These are phyloP conservation scores for Solenodon paradoxus DNA, from an alignment of 2,113 vertebrate genomes.

Conservation along the genomic window DNA sequence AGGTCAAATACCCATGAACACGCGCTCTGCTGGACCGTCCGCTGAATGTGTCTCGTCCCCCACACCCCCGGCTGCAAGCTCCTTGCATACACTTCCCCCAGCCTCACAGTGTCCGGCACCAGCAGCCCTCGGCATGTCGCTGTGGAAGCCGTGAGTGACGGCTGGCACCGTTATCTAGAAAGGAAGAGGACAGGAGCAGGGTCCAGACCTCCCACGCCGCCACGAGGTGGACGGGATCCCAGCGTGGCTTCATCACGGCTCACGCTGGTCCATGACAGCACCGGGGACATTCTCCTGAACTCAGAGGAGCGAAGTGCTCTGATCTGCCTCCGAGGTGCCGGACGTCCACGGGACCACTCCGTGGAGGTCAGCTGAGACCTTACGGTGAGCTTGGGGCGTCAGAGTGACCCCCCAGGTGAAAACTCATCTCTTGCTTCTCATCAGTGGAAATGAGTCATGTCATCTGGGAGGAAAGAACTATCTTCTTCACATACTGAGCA, in stretches of 20 bases:
- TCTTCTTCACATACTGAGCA: not conserved
- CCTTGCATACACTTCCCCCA: not conserved
- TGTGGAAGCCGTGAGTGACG: no score
- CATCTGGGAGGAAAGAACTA: not conserved
- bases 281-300: not conserved
- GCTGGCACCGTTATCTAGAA: no score
- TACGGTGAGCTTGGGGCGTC: accelerated
- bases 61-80: not conserved
- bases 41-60: no score
- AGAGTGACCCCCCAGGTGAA: not conserved
- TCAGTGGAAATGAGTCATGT: not conserved
- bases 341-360: not conserved
- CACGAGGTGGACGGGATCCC: not conserved
- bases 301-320: not conserved
- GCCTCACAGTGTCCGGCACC: not conserved
- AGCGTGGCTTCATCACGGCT: not conserved
- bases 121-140: no score
- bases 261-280: not conserved
- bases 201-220: no score
- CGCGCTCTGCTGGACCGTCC: no score
- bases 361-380: not conserved
- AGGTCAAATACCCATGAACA: not conserved
- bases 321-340: not conserved
- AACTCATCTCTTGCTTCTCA: not conserved
- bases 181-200: not conserved